phyloP scores from a whole-genome alignment of 2,888 invertebrate species.

The Nymphalis polychloros region DNA sequence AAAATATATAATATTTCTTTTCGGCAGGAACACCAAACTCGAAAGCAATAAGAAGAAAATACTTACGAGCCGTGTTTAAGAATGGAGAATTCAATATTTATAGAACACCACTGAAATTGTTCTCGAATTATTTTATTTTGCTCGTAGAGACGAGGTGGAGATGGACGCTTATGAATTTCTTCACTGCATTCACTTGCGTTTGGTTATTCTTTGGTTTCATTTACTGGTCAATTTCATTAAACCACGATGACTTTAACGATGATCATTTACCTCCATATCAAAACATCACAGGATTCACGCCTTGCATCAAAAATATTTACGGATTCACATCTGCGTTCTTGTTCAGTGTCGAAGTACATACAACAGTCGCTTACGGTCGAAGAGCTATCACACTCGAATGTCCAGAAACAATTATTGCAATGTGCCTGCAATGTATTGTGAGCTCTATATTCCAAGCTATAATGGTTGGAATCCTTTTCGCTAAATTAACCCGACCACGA shows the following conservation, averaged over 20 bases:
- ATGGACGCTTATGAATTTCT: constrained; percentile 93
- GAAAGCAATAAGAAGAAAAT: constrained; percentile 40
- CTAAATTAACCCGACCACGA: constrained; percentile 97
- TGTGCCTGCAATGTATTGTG: constrained; percentile 97
- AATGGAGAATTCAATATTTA: constrained; percentile 94
- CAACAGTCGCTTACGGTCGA: constrained; percentile 94
- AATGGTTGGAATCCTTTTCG: constrained; percentile 94
- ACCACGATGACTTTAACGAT: constrained; percentile 92
- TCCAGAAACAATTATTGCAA: constrained; percentile 94
- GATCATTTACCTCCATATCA: constrained; percentile 82
- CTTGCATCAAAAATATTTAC: constrained; percentile 92
- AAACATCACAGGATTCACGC: constrained; percentile 85
- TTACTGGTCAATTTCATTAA: constrained; percentile 95
- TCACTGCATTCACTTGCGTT: constrained; percentile 90
- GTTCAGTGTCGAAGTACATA: constrained; percentile 97
- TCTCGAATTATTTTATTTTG: constrained; percentile 90
- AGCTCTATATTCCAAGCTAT: constrained; percentile 93
- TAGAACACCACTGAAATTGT: constrained; percentile 82
- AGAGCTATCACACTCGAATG: constrained; percentile 95
- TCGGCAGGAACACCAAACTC: constrained; percentile 32
- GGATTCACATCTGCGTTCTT: constrained; percentile 96
- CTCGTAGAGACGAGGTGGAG: constrained; percentile 95
- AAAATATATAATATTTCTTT: not conserved
- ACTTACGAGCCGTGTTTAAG: constrained; percentile 87
- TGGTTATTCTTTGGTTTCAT: constrained; percentile 94